Evolutionary conservation across 2,113 vertebrate genomes (phyloP), one percentile per base, ranked within the genome.

Genomic region (Dasyprocta punctata): DNA sequence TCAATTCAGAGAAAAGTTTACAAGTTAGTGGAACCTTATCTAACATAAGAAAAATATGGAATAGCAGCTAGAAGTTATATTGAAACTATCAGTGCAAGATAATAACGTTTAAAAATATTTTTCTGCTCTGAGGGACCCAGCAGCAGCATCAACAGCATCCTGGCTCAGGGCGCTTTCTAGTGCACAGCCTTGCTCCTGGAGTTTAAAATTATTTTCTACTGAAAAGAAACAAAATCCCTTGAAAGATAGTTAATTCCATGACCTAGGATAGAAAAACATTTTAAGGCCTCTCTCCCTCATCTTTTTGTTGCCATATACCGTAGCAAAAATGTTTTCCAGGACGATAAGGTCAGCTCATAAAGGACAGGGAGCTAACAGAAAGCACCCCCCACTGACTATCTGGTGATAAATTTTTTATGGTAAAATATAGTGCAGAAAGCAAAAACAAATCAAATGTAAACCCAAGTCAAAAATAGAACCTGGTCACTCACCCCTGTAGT

Each of bases 241-340:
- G 30, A 69, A 86, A 63, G 19, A n/a, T 7, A 63, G n/a, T 20
- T 60, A 81, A 82, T 73, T 75, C 30, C 47, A 30, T 65, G 69
- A 94, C n/a, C 41, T 41, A 84, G 89, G 30, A 69, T 16, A 38
- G 38, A 47, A 75, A 83, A 88, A 47, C 54, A 61, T 19, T 26
- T 52, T 20, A 94, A 22, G 77, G 65, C 47, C 88, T 82, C 89
- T 94, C 83, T 30, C 24, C 30, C 96, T 83, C 44, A 82, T 88
- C 17, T 5, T 94, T 19, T 52, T 84, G 44, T 86, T 86, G 56
- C 52, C 19, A 86, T 86, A 89, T 83, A 16, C 44, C 7, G n/a
- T 73, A 54, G 47, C 56, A 95, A 90, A 69, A 69, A 44, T 67
- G 52, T 82, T 90, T 94, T 73, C 30, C 91, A 96, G 60, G 58